phyloP scores from a whole-genome alignment of 2,888 invertebrate species.

The Sinelater perroti region DNA sequence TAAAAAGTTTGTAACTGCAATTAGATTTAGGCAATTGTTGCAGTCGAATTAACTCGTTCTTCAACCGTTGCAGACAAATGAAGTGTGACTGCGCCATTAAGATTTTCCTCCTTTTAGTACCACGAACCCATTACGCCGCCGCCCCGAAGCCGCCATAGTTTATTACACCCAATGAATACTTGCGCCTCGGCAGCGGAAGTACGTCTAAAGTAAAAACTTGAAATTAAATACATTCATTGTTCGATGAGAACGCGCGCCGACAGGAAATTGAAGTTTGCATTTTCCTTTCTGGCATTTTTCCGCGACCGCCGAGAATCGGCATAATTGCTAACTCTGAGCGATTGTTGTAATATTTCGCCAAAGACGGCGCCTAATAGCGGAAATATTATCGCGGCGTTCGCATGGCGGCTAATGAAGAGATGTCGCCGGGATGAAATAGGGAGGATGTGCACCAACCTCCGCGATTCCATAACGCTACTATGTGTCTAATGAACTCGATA shows the following conservation, averaged over 20 bases:
- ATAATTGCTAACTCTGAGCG: neutral
- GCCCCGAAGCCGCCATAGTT: too few species aligned
- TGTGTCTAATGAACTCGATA: too few species aligned
- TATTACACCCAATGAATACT: constrained; percentile 8
- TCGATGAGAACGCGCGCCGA: constrained; percentile 19
- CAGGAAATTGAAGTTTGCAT: constrained; percentile 31
- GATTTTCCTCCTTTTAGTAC: too few species aligned
- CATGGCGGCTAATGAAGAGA: constrained; percentile 1
- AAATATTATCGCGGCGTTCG: neutral
- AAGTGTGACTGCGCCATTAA: too few species aligned
- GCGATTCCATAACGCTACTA: too few species aligned
- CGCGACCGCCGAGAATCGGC: neutral
- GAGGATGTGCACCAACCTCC: neutral
- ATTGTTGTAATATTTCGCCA: neutral
- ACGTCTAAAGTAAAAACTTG: constrained; percentile 16
- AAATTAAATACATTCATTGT: constrained; percentile 22
- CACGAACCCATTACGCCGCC: too few species aligned
- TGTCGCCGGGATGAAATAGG: constrained; percentile 1
- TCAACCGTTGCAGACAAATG: too few species aligned
- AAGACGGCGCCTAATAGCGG: too few species aligned
- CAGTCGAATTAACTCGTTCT: too few species aligned
- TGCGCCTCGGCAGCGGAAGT: constrained; percentile 7
- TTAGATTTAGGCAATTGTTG: too few species aligned
- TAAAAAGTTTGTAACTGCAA: too few species aligned
- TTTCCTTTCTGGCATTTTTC: constrained; percentile 16